Evolutionary conservation across 2,797 vertebrate species (phyloP), one percentile per base, ranked within the genome.

Genomic region (Typhlichthys subterraneus): DNA sequence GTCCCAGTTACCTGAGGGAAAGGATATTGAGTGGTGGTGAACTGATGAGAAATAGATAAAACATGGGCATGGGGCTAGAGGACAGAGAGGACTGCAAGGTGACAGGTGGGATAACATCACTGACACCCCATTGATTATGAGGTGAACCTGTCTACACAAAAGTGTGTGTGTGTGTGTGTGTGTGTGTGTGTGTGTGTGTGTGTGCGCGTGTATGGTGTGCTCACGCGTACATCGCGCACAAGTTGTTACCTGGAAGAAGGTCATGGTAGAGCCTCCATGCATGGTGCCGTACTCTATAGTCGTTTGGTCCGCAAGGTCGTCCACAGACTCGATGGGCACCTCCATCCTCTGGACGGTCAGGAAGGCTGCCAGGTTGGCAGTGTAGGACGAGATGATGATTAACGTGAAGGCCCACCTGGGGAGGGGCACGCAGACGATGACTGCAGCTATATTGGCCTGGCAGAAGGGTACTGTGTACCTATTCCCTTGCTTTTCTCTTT

Each of bases 301-400:
- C 0, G 98, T 99, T 93, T 99, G 98, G 88, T 99, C 97, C 2
- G 97, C 98, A 51, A 99, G 91, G 90, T 99, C 98, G 9, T 99
- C 98, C 8, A 98, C 97, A 0, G 97, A 99, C 82, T 99, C 98
- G 2, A 99, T 99, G 45, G 98, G 97, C 17, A 99, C 96, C 1
- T 99, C 98, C 98, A 99, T 99, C 71, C 98, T 89, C 86, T 99
- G 97, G 58, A 99, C 98, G 0, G 98, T 99, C 65, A 99, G 94
- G 91, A 99, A 99, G 61, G 98, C 98, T 0, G 97, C 98, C 90
- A 99, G 92, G 84, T 99, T 99, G 87, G 98, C 98, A 0, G 98
- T 99, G 88, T 99, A 99, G 75, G 97, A 99, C 53, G 97, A 99
- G 90, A 99, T 98, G 91, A 99, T 99, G 92, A 99, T 99, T 89